phyloP scores from a whole-genome alignment of 2,888 invertebrate species.

The Polietes domitor region DNA sequence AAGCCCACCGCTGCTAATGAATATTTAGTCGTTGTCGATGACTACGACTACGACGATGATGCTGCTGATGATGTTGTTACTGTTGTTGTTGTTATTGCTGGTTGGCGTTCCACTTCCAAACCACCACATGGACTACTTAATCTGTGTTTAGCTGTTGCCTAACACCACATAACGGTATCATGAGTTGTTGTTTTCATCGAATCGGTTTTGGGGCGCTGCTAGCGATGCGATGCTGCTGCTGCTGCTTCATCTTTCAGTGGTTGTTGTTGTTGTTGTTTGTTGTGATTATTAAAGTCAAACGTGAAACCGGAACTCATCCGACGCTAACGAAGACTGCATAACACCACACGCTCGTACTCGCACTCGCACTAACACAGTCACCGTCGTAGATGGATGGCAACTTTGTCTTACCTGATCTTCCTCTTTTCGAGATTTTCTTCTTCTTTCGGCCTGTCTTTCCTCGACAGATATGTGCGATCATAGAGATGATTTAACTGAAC shows the following conservation, averaged over 20 bases:
- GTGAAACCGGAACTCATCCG: slow-evolving; percentile 54
- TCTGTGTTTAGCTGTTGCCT: slow-evolving; percentile 49
- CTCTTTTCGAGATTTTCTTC: background rate
- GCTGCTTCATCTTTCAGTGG: no score
- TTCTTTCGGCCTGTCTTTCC: background rate
- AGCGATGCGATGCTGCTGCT: no score
- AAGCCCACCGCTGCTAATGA: background rate
- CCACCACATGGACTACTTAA: slow-evolving; percentile 54
- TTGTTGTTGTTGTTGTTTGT: no score
- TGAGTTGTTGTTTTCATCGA: slow-evolving; percentile 37
- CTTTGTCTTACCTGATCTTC: background rate
- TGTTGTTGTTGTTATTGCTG: background rate
- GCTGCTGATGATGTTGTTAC: background rate
- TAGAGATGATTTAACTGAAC: slow-evolving; percentile 54
- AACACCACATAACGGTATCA: slow-evolving; percentile 59
- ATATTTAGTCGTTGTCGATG: slow-evolving; percentile 14
- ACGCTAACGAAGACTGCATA: slow-evolving; percentile 50
- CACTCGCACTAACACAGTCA: slow-evolving; percentile 18
- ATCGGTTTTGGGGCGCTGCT: background rate
- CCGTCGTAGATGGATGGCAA: slow-evolving; percentile 36
- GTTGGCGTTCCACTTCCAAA: slow-evolving; percentile 56
- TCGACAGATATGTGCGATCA: background rate
- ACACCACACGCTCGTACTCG: slow-evolving; percentile 7
- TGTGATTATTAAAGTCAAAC: slow-evolving; percentile 19
- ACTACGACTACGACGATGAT: background rate